phyloP scores from a whole-genome alignment of 2,113 vertebrate genomes.

The Murina feae region DNA sequence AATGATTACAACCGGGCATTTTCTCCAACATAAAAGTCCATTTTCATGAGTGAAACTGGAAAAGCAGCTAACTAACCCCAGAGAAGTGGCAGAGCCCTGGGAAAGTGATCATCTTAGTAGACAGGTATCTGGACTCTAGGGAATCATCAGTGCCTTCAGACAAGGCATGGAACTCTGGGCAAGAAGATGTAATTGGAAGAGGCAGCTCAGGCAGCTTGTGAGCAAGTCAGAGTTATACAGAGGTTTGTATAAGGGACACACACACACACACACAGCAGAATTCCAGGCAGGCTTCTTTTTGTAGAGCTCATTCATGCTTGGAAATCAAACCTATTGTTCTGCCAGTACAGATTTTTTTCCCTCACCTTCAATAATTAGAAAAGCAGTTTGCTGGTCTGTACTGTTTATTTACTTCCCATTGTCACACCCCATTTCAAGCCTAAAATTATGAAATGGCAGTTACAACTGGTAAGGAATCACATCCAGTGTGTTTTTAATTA shows the following conservation, averaged over 20 bases:
- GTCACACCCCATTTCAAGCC: neutral
- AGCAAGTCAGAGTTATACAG: neutral
- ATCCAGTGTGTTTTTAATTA: neutral
- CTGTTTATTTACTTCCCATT: neutral
- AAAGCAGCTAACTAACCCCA: conserved; percentile 45
- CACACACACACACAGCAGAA: neutral
- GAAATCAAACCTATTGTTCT: neutral
- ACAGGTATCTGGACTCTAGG: neutral
- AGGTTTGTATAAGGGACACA: neutral
- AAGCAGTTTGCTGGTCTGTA: neutral
- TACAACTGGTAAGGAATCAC: neutral
- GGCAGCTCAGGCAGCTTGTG: conserved; percentile 41
- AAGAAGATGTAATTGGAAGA: neutral
- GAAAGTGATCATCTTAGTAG: neutral
- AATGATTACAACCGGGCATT: conserved; percentile 29
- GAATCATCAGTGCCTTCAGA: conserved; percentile 35
- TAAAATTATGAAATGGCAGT: neutral
- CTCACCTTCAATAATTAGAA: neutral
- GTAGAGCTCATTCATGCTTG: neutral
- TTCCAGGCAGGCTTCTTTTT: neutral
- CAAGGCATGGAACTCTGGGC: neutral
- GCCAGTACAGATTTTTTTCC: neutral
- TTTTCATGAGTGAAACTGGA: conserved; percentile 18
- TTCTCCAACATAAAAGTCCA: neutral
- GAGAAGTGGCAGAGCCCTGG: conserved; percentile 10